Percentiles rank a stretch among this genome's conserved stretches.
These are phyloP conservation scores for Holacanthus passer DNA, from an alignment of 2,113 vertebrate genomes.

Conservation along the genomic window DNA sequence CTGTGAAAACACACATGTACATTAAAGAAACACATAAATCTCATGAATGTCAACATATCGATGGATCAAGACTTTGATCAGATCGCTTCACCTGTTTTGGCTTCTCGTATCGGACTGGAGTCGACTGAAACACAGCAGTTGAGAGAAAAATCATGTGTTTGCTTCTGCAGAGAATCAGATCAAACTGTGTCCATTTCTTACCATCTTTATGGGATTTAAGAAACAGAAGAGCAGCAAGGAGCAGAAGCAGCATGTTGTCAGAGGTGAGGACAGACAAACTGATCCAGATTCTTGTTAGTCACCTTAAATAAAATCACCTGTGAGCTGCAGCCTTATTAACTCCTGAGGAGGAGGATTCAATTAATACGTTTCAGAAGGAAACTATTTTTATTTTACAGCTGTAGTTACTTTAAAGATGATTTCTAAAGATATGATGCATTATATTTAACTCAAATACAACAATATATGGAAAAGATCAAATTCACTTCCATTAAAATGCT, in stretches of 20 bases:
- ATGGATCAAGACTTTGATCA: neutral
- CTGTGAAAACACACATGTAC: conserved; percentile 9
- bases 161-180: neutral
- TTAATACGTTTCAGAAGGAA: no score
- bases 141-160: rapidly evolving
- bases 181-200: neutral
- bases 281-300: neutral
- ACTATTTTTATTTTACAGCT: neutral
- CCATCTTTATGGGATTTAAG: neutral
- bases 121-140: conserved; percentile 32
- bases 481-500: no score
- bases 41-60: rapidly evolving
- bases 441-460: neutral
- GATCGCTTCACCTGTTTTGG: neutral
- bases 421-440: no score
- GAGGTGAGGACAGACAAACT: neutral
- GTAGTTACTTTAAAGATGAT: no score
- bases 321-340: conserved; percentile 12
- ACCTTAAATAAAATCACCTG: conserved; percentile 50
- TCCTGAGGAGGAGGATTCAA: neutral
- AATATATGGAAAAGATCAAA: neutral
- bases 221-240: conserved; percentile 1
- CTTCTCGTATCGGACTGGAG: neutral
- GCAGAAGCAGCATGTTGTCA: conserved; percentile 20
- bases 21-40: neutral